phyloP scores from a whole-genome alignment of 2,113 vertebrate species.

The Rhinoderma darwinii region DNA sequence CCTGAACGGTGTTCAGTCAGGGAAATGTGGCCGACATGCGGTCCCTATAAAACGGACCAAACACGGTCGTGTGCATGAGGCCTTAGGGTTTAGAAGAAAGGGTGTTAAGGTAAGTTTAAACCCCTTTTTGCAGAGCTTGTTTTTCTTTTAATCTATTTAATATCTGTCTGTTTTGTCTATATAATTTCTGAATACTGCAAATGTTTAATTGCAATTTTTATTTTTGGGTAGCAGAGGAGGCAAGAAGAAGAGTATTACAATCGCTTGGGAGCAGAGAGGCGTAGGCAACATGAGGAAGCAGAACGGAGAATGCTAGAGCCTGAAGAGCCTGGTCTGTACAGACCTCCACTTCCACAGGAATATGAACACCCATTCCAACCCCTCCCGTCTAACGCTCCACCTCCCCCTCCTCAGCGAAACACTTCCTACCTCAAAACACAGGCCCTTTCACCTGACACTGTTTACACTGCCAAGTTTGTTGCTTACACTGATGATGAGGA shows the following conservation, averaged over 20 bases:
- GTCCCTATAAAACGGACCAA: no score
- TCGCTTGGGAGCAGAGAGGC: slow-evolving; percentile 94
- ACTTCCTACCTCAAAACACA: slow-evolving; percentile 99
- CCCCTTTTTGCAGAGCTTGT: no score
- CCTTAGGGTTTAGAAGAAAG: no score
- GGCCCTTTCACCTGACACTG: slow-evolving; percentile 93
- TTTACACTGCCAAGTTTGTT: slow-evolving; percentile 98
- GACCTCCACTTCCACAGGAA: slow-evolving; percentile 93
- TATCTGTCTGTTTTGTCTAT: not conserved
- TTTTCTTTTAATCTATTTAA: no score
- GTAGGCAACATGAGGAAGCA: slow-evolving; percentile 93
- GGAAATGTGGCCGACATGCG: no score
- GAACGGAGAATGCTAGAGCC: slow-evolving; percentile 91
- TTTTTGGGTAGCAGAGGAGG: slow-evolving; percentile 83
- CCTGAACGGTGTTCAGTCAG: no score
- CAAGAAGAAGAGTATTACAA: slow-evolving; percentile 98
- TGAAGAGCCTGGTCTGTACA: slow-evolving; percentile 95
- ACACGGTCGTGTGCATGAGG: no score
- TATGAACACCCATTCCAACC: slow-evolving; percentile 83
- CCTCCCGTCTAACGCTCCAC: slow-evolving; percentile 82
- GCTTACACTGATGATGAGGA: slow-evolving; percentile 89
- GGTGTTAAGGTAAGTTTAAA: no score
- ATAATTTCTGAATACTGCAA: slow-evolving; percentile 3
- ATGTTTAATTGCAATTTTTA: slow-evolving; percentile 58
- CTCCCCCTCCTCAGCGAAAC: slow-evolving; percentile 96